Evolutionary conservation across 2,113 vertebrate genomes (phyloP), one percentile per base, ranked within the genome.

Genomic region (Hypomesus transpacificus): DNA sequence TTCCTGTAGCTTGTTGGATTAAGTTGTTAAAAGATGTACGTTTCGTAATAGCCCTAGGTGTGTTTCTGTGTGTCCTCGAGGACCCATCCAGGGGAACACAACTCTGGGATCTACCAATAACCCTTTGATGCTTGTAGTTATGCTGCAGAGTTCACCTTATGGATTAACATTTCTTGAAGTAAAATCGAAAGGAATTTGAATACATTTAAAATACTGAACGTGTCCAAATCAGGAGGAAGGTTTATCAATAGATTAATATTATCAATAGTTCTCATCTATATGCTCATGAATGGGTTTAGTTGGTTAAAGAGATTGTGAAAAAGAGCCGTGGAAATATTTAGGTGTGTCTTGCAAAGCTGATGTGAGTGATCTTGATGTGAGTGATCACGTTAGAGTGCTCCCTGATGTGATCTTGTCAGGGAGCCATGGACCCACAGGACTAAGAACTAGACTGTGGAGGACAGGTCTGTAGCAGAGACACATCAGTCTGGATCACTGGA

Each of bases 71-170:
- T 0, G 20, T 66, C 50, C 82, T 73, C 80, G 77, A 72, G 1
- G 31, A 20, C 18, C 0, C n/a, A 5, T 66, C 0, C 13, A 61
- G 2, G 34, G 21, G 68, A 18, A 70, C 80, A 84, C 82, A 52
- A 77, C 77, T 79, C 66, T 76, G 68, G 81, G 86, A 87, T 88
- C 88, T 87, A 83, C 86, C 87, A 75, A 51, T 63, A 16, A 62
- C 70, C 77, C 85, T 66, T 56, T 85, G 76, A 70, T 77, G 68
- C 71, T 18, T 84, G 68, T 76, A 71, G 81, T 61, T 64, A 70
- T 65, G 60, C 21, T 63, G 39, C 70, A 76, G 79, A 76, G 82
- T 82, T 79, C 74, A 31, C 31, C 14, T 62, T 24, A 73, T 65
- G 62, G 52, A 66, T 31, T 53, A 39, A 7, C 76, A 51, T 21